Base-by-base conservation (phyloP, 2,797 vertebrate species). In the Aeoliscus strigatus region DNA sequence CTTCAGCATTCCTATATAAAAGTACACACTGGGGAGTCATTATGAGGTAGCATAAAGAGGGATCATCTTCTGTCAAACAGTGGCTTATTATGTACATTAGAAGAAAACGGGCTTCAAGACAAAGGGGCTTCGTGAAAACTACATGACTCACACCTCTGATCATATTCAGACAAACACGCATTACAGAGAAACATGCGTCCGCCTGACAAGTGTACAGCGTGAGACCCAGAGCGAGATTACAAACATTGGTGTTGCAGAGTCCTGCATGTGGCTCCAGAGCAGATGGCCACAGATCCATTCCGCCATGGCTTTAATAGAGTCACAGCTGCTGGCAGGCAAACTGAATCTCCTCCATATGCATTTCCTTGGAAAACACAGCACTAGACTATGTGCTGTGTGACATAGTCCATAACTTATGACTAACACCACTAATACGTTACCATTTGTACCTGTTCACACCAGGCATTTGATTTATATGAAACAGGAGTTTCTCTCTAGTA, bases 291-390 rank as follows among this genome's bases (percentile, higher is more conserved):
- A 52, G 53, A 76, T 62, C 60, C 49, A 44, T 59, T 38, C 60
- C 79, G 75, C 84, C 85, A 78, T 79, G 60, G 64, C 67, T 72
- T 81, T 84, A 88, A 88, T 83, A 75, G 75, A 82, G 79, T 56
- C 78, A 68, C 86, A 85, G 80, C 84, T 87, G 84, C 70, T 81
- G 65, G 61, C 73, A 78, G 81, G 80, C 82, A 82, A 81, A 87
- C 77, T 80, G 77, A 84, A 86, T 87, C 76, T 86, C 73, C 61
- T 79, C 84, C 85, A 85, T 85, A 86, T 82, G 85, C 64, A 80
- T 60, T 62, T 55, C 61, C 58, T 67, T 75, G 70, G 72, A 77
- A 59, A 75, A 59, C 67, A 70, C 58, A 32, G 42, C 48, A 0
- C 33, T 17, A 21, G 34, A 66, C 62, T 61, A 56, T 69, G 75